These are phyloP conservation scores for Drosophila setosimentum DNA, from an alignment of 2,888 invertebrate genomes.

Conservation along the genomic window DNA sequence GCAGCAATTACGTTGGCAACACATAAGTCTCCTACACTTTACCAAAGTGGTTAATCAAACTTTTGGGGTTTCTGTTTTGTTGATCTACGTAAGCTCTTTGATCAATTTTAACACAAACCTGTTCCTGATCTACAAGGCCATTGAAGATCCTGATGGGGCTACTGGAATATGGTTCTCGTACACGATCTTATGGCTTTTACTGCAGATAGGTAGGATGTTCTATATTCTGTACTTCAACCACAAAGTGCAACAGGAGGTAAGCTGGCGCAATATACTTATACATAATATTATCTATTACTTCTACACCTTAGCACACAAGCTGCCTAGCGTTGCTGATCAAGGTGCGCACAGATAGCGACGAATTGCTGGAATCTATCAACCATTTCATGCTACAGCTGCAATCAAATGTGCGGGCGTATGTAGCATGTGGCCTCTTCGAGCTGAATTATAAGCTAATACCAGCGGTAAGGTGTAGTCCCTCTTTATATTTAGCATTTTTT, in stretches of 20 bases:
- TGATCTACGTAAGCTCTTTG: constrained; percentile 52
- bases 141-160: constrained; percentile 22
- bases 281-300: not conserved
- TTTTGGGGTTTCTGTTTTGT: constrained; percentile 51
- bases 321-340: constrained; percentile 42
- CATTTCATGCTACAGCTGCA: constrained; percentile 58
- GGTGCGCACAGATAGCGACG: constrained; percentile 1
- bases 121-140: constrained; percentile 53
- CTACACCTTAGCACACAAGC: constrained; percentile 33
- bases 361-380: constrained; percentile 44
- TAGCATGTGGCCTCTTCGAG: constrained; percentile 54
- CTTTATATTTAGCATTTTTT: not conserved
- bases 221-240: constrained; percentile 55
- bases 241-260: constrained; percentile 46
- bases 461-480: constrained; percentile 33
- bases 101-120: constrained; percentile 60
- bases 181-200: constrained; percentile 39
- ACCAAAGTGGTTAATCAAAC: constrained; percentile 45
- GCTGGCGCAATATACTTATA: not conserved
- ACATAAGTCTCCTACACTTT: constrained; percentile 39
- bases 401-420: constrained; percentile 46
- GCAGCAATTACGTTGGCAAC: constrained; percentile 46
- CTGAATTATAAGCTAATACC: constrained; percentile 57
- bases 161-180: constrained; percentile 46
- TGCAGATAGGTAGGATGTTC: constrained; percentile 54